Base-by-base conservation (phyloP, 2,113 vertebrate genomes). In the Aegypius monachus region DNA sequence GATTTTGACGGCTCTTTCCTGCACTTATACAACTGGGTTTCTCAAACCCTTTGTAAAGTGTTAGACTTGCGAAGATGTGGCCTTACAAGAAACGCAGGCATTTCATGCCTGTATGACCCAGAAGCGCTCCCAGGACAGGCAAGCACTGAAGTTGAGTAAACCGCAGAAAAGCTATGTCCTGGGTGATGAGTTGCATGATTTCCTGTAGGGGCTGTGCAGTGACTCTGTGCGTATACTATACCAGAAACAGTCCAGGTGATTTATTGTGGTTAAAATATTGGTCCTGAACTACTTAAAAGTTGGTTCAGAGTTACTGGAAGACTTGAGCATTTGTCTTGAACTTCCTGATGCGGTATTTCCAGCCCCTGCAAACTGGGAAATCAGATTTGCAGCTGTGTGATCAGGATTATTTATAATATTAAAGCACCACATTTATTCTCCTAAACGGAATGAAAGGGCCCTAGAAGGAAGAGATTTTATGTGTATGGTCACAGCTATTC, bases 201-300 rank as follows among this genome's bases (percentile, higher is more conserved):
- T 52, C 36, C 17, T 11, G 1, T 2, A 45, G 36, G 16, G 45
- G 13, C 19, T 61, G 40, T 42, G 65, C 12, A 38, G 40, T 2
- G 6, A 0, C 13, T 45, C 7, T 8, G 21, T 7, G 34, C 6
- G 3, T 34, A 2, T 14, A 0, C 21, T 21, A 5, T 7, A 42
- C 19, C 23, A 31, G n/a, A 52, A 58, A 20, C 61, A 42, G 38
- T 19, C 31, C n/a, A 56, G 55, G 10, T 36, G 40, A 38, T 80
- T 67, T 59, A 10, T 59, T 72, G 36, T 72, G 42, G 29, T 70
- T 86, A 43, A 93, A 89, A 52, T 38, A 3, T 5, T 14, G 3
- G 4, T 53, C 13, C 43, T 48, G 21, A 71, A 3, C 42, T 45
- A 0, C 36, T 82, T 47, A 61, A 73, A 72, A 15, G 13, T 61